phyloP scores from a whole-genome alignment of 2,888 invertebrate genomes.

The Lasioglossum calceatum region DNA sequence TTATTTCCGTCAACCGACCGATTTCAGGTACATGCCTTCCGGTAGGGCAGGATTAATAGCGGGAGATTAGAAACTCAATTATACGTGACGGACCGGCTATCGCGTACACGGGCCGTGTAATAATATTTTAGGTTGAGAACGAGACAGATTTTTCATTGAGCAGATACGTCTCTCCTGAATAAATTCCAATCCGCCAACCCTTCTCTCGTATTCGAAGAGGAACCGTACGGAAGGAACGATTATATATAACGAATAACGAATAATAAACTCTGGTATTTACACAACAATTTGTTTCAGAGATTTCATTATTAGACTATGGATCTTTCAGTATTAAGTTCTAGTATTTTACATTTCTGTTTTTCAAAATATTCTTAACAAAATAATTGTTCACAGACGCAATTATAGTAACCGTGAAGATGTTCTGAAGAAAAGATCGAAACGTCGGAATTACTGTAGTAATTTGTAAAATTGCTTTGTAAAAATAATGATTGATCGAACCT shows the following conservation, averaged over 20 bases:
- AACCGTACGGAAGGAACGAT: neutral
- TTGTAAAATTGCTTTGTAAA: no score
- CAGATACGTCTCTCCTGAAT: neutral
- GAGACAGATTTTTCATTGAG: constrained; percentile 36
- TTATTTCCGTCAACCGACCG: constrained; percentile 63
- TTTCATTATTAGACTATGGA: neutral
- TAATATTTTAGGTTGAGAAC: constrained; percentile 51
- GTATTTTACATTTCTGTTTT: no score
- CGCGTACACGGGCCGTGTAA: constrained; percentile 53
- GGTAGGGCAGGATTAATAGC: constrained; percentile 62
- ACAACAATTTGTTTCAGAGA: neutral
- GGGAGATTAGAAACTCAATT: constrained; percentile 71
- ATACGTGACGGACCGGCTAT: constrained; percentile 57
- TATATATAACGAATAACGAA: neutral
- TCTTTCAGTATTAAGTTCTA: no score
- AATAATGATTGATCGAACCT: no score
- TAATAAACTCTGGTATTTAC: neutral
- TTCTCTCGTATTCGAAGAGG: neutral
- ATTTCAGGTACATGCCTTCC: constrained; percentile 61
- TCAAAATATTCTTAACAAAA: no score
- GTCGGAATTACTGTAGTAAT: no score
- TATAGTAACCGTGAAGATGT: no score
- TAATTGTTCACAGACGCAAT: no score
- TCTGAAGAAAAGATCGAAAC: no score
- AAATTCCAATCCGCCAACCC: neutral